A percentile compares a stretch with the other conserved stretches of the same genome.
Evolutionary conservation across 2,888 invertebrate genomes (phyloP).

Genomic region (Leptarthrus brevirostris): DNA sequence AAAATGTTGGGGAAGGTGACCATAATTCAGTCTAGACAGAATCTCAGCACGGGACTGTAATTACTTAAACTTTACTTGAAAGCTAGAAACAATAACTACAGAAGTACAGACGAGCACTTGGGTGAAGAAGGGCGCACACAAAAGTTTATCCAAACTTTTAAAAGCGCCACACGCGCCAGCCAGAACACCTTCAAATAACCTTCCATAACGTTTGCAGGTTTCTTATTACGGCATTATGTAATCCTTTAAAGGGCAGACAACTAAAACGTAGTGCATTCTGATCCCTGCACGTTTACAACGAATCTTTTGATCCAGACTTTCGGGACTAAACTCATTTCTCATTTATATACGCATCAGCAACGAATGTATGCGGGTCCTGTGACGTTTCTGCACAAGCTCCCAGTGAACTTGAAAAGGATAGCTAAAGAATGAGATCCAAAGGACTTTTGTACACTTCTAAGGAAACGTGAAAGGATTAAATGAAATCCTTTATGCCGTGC

Average conservation of each 20-base stretch:
- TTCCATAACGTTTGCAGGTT: constrained; percentile 18
- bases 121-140: not conserved
- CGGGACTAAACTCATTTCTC: constrained; percentile 21
- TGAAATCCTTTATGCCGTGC: constrained; percentile 29
- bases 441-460: constrained; percentile 35
- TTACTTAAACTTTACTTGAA: constrained; percentile 35
- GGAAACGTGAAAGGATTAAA: constrained; percentile 41
- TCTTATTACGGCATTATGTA: constrained; percentile 22
- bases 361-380: not conserved
- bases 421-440: not conserved
- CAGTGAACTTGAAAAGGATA: constrained; percentile 1
- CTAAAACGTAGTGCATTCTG: constrained; percentile 32
- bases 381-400: constrained; percentile 4
- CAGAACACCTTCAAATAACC: constrained; percentile 39
- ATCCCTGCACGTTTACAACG: constrained; percentile 33
- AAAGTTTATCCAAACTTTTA: constrained; percentile 33
- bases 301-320: constrained; percentile 44
- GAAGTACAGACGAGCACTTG: not conserved
- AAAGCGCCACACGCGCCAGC: constrained; percentile 27
- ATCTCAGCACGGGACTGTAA: constrained; percentile 38
- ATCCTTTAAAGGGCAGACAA: constrained; percentile 33
- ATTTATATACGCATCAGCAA: constrained; percentile 17
- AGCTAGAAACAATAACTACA: constrained; percentile 31
- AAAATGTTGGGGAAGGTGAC: not conserved
- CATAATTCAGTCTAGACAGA: constrained; percentile 41